Evolutionary conservation across 2,113 vertebrate genomes (phyloP), one percentile per base, ranked within the genome.

Genomic region (Falco punctatus): DNA sequence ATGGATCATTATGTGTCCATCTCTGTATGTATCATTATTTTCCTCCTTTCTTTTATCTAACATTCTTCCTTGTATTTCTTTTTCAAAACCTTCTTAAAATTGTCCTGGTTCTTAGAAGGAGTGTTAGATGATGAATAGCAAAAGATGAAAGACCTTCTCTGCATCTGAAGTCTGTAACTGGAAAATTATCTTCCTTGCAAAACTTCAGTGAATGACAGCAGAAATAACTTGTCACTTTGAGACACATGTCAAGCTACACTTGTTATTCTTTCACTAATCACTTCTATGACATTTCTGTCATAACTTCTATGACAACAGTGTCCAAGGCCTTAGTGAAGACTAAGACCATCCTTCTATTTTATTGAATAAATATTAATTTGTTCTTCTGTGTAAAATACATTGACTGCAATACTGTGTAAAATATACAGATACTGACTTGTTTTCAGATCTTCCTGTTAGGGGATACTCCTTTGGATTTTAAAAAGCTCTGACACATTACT

Each of bases 121-220:
- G 13, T 24, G 21, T 86, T 81, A 83, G 49, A 73, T 38, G 38
- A 52, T 12, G 85, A 67, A 80, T 0, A 90, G 38, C 26, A 80
- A 44, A 93, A 71, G 28, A 70, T 86, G 18, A 84, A 86, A 79
- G 44, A 73, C 38, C 30, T 81, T 1, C 2, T 64, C 42, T 67
- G 16, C 17, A 57, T 61, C 28, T 95, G 80, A 84, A 59, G 27
- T 13, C 49, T 67, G 21, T 24, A 59, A 78, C 51, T 80, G 62
- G 40, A 83, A 86, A 86, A 88, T 86, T 66, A 64, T 10, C 51
- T 64, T 91, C 26, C 49, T 64, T 79, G 52, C 66, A 93, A 80
- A 93, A 86, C 22, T 90, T 83, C 54, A 70, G 74, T 71, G 42
- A 96, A 70, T 62, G 79, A 62, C 74, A 96, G 51, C 67, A 92